phyloP scores from a whole-genome alignment of 35 echinoderm and acorn worm genomes.

The Anneissia japonica region DNA sequence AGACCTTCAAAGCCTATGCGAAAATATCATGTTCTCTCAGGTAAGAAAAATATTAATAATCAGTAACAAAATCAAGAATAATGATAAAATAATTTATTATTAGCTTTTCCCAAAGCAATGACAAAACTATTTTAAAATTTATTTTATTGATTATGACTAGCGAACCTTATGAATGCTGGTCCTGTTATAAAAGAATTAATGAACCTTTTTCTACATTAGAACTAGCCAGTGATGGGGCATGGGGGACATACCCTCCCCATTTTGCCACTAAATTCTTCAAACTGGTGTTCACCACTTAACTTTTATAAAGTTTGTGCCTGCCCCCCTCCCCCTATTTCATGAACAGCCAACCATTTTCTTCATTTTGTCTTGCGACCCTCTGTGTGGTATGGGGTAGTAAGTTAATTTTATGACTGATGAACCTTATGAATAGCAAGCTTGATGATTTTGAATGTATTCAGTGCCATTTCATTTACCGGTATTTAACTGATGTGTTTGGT shows the following conservation, averaged over 20 bases:
- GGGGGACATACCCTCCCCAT: too few relatives aligned
- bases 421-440: not conserved
- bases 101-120: not conserved
- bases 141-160: not conserved
- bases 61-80: not conserved
- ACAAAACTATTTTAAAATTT: not conserved
- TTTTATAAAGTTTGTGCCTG: not conserved
- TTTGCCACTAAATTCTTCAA: too few relatives aligned
- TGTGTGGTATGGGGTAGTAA: not conserved
- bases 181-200: too few relatives aligned
- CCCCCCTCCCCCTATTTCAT: not conserved
- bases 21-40: constrained; percentile 75
- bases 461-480: not conserved
- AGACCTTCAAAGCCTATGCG: constrained; percentile 19
- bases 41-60: constrained; percentile 17
- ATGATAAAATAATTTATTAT: not conserved
- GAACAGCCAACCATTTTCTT: not conserved
- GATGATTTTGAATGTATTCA: not conserved
- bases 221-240: too few relatives aligned
- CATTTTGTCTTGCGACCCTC: not conserved
- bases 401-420: not conserved
- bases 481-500: not conserved
- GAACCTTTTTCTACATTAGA: too few relatives aligned
- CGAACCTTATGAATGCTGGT: too few relatives aligned
- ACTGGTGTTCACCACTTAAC: too few relatives aligned